These are phyloP conservation scores for Pelochelys cantorii DNA, from an alignment of 2,797 vertebrate genomes.

Conservation along the genomic window DNA sequence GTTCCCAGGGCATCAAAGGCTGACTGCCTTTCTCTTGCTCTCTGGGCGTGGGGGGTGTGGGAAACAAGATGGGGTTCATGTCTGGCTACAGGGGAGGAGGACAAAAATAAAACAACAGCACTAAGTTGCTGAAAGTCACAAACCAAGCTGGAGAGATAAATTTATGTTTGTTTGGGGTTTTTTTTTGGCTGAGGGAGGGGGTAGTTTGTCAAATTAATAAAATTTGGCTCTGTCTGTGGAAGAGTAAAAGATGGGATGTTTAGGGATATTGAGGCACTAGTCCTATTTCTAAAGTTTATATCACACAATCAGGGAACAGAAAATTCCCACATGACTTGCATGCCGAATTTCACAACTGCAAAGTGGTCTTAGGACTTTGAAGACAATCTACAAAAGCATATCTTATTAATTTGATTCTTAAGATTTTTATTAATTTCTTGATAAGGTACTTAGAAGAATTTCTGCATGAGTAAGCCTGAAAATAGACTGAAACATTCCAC, in stretches of 20 bases:
- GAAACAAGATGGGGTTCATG: no score
- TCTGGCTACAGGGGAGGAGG: rapidly evolving
- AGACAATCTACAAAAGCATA: not conserved
- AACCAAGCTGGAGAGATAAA: not conserved
- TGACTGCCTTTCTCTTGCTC: no score
- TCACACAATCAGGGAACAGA: not conserved
- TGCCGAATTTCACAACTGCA: not conserved
- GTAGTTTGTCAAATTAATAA: not conserved
- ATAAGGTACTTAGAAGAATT: not conserved
- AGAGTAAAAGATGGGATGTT: not conserved
- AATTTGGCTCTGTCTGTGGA: not conserved
- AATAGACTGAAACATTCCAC: not conserved
- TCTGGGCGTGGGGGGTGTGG: no score
- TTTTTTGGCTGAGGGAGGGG: no score
- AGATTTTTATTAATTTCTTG: not conserved
- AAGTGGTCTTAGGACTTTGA: not conserved
- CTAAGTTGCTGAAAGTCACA: not conserved
- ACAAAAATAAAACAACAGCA: not conserved
- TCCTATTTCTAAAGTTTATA: not conserved
- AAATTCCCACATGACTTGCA: not conserved
- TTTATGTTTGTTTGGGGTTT: not conserved
- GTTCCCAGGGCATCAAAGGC: no score
- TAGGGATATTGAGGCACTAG: not conserved
- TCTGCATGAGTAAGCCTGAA: not conserved
- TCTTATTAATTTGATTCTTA: not conserved